Evolutionary conservation across 2,888 invertebrate species (phyloP), one percentile per base, ranked within the genome.

Genomic region (Apeira syringaria): DNA sequence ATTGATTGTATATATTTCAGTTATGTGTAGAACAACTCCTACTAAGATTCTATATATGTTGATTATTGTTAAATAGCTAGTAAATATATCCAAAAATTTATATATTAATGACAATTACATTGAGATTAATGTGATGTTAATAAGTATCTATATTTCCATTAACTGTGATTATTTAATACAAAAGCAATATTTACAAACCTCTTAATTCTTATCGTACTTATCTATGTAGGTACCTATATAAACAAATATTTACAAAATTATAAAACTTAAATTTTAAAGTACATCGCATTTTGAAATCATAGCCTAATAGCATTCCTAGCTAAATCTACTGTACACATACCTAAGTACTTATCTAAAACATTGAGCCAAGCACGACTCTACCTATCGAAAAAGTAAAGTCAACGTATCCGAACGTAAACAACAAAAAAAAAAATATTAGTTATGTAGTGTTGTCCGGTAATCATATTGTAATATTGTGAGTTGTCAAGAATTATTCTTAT

Each of bases 201-300:
- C 2, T 29, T 54, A 58, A 44, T 42, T 30, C 28, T 52, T n/a
- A n/a, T n/a, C n/a, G n/a, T n/a, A n/a, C n/a, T n/a, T n/a, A n/a
- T n/a, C n/a, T n/a, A n/a, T n/a, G n/a, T n/a, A n/a, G n/a, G n/a
- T n/a, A n/a, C n/a, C n/a, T n/a, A n/a, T n/a, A n/a, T n/a, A n/a
- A n/a, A 59, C 42, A 58, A 31, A 35, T 61, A 64, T 49, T 53
- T 44, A 54, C 48, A 50, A 31, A 31, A 27, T 46, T 27, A 9
- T 42, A 56, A 48, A 59, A 26, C 1, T 12, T 22, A 45, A 32
- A 9, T 64, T 51, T 59, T 50, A 61, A 79, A 77, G 76, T 79
- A 78, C 76, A 68, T 68, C 59, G 74, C 76, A 15, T 64, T 62
- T 62, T 53, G 50, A 64, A 72, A 49, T 53, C 45, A 38, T 53